Evolutionary conservation across 2,888 invertebrate genomes (phyloP).

Genomic region (Scaptomyza tumidula): DNA sequence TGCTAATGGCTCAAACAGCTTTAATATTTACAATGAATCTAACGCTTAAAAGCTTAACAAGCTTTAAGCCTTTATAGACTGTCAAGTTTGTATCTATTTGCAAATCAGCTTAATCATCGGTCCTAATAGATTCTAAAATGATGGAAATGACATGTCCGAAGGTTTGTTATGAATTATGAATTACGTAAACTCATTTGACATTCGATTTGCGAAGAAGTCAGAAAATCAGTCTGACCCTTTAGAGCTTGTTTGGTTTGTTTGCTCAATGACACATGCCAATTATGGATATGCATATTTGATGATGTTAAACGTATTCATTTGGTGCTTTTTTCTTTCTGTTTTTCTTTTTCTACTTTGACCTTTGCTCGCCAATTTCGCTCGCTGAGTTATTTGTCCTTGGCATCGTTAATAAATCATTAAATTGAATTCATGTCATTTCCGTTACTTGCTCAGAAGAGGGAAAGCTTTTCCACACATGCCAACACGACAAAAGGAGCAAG

Average conservation of each 20-base stretch:
- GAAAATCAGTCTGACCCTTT: not conserved
- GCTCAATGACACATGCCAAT: constrained; percentile 51
- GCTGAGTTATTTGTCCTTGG: constrained; percentile 46
- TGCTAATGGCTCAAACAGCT: constrained; percentile 30
- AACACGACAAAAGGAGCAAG: not conserved
- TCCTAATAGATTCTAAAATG: not conserved
- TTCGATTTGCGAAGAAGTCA: not conserved
- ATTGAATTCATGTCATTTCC: constrained; percentile 42
- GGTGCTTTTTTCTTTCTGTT: not conserved
- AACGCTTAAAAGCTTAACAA: not conserved
- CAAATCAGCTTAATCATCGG: not conserved
- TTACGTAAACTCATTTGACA: constrained; percentile 3
- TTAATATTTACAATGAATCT: constrained; percentile 33
- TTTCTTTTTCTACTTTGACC: constrained; percentile 24
- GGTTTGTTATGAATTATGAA: constrained; percentile 5
- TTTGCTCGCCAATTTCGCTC: constrained; percentile 18
- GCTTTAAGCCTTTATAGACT: not conserved
- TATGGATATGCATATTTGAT: constrained; percentile 58
- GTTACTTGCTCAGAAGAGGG: constrained; percentile 31
- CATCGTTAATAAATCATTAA: constrained; percentile 64
- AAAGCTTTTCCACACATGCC: constrained; percentile 3
- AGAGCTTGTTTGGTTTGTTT: not conserved
- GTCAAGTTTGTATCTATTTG: not conserved
- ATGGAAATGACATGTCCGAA: not conserved
- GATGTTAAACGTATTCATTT: constrained; percentile 33